Evolutionary conservation across 1,140 invertebrate species (phyloP).

Genomic region (Prorops nasuta): DNA sequence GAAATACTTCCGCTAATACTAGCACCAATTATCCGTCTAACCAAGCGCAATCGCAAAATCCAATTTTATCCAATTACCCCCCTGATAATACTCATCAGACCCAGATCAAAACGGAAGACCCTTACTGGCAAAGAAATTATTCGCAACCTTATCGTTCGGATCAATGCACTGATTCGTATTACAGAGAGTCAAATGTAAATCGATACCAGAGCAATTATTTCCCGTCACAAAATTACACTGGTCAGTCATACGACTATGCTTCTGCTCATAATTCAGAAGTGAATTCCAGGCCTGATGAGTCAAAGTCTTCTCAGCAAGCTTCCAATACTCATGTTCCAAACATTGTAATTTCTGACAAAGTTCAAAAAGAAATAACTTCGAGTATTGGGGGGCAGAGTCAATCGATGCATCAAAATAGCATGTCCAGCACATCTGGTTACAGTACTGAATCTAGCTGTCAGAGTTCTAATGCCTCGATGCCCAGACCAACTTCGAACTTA

Average conservation of each 20-base stretch:
- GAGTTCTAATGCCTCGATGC: slow-evolving; percentile 12
- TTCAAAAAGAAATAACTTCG: slow-evolving; percentile 29
- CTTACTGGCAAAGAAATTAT: slow-evolving; percentile 52
- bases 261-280: slow-evolving; percentile 21
- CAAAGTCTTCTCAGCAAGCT: slow-evolving; percentile 21
- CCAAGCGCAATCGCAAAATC: slow-evolving; percentile 26
- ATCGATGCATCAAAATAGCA: slow-evolving; percentile 28
- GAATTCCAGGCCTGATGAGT: slow-evolving; percentile 22
- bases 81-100: slow-evolving; percentile 23
- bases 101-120: slow-evolving; percentile 35
- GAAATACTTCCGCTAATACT: slow-evolving; percentile 13
- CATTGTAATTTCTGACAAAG: slow-evolving; percentile 25
- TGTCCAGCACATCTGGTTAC: slow-evolving; percentile 16
- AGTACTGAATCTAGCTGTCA: slow-evolving; percentile 26
- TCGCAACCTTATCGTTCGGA: slow-evolving; percentile 37
- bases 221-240: slow-evolving; percentile 42
- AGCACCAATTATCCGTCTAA: slow-evolving; percentile 32
- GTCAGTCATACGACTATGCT: slow-evolving; percentile 38
- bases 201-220: slow-evolving; percentile 48
- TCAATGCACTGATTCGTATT: slow-evolving; percentile 44
- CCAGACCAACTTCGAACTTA: slow-evolving; percentile 19
- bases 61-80: slow-evolving; percentile 28
- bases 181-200: slow-evolving; percentile 35
- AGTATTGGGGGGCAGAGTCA: slow-evolving; percentile 35
- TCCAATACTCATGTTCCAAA: slow-evolving; percentile 15